Evolutionary conservation across 1,140 invertebrate genomes (phyloP).

Genomic region (Drosophila fuyamai): DNA sequence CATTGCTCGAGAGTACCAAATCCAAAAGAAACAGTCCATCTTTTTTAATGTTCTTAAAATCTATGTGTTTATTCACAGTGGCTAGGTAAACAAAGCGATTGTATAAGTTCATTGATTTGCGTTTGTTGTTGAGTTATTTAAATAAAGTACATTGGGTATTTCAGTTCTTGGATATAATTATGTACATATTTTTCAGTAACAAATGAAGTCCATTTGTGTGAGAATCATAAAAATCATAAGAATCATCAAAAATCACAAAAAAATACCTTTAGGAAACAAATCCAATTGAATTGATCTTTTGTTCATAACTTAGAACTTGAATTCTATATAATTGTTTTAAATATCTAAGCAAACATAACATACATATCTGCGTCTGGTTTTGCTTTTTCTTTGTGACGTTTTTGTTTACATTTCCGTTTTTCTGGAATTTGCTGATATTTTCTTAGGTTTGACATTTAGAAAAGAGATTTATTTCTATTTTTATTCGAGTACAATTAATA

Average conservation of each 20-base stretch:
- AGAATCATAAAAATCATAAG: conserved; percentile 3
- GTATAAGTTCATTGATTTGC: conserved; percentile 47
- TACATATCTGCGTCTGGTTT: conserved; percentile 20
- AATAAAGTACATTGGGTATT: conserved; percentile 14
- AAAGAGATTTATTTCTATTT: conserved; percentile 36
- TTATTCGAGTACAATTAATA: conserved; percentile 15
- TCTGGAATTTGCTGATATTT: conserved; percentile 39
- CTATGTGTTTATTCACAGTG: conserved; percentile 23
- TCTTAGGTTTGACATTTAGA: conserved; percentile 29
- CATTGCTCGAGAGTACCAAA: background rate
- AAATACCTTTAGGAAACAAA: background rate
- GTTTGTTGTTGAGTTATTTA: conserved; percentile 36
- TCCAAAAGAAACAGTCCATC: too few relatives aligned
- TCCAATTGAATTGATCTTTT: background rate
- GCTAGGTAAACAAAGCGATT: conserved; percentile 43
- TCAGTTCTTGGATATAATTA: conserved; percentile 19
- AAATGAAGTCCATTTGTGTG: conserved; percentile 1
- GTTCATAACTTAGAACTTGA: background rate
- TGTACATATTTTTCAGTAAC: conserved; percentile 7
- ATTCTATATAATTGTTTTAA: background rate
- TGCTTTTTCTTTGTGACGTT: conserved; percentile 28
- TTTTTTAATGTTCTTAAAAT: background rate
- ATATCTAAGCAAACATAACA: conserved; percentile 23
- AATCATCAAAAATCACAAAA: background rate
- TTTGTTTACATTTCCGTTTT: conserved; percentile 32